Percentiles rank a stretch among this genome's conserved stretches.
phyloP scores from a whole-genome alignment of 2,797 vertebrate genomes.

The Pterois miles region DNA sequence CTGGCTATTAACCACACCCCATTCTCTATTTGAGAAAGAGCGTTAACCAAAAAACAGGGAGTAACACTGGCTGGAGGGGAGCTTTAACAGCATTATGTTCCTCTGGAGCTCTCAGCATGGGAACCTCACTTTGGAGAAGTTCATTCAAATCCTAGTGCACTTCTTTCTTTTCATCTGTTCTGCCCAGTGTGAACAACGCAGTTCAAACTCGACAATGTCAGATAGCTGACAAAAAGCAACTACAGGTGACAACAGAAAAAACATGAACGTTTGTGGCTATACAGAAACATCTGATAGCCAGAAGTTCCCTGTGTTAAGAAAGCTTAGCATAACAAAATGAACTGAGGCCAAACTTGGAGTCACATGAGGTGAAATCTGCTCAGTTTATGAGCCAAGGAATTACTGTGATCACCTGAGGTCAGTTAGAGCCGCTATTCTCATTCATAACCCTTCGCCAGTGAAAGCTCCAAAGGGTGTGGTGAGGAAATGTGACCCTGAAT shows the following conservation, averaged over 20 bases:
- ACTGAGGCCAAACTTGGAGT: neutral
- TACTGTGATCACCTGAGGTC: slow-evolving; percentile 4
- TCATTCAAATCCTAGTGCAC: neutral
- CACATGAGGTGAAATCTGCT: slow-evolving; percentile 29
- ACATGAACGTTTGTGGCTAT: neutral
- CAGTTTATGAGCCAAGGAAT: slow-evolving; percentile 9
- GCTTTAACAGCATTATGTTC: neutral
- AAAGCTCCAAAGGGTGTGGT: neutral
- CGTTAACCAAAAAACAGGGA: too few species aligned
- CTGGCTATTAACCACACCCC: too few species aligned
- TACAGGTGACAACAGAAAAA: neutral
- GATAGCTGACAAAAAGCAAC: neutral
- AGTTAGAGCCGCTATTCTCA: neutral
- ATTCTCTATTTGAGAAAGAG: too few species aligned
- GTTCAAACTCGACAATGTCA: neutral
- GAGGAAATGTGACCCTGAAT: too few species aligned
- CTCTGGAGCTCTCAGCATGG: neutral
- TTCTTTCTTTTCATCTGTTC: neutral
- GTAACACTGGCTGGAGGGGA: too few species aligned
- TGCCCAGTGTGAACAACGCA: neutral
- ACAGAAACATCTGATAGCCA: neutral
- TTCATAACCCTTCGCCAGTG: neutral
- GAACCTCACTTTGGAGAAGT: neutral
- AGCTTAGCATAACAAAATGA: slow-evolving; percentile 2
- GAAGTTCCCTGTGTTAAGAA: neutral